Evolutionary conservation across 2,113 vertebrate genomes (phyloP).

Genomic region (Ophiodon elongatus): DNA sequence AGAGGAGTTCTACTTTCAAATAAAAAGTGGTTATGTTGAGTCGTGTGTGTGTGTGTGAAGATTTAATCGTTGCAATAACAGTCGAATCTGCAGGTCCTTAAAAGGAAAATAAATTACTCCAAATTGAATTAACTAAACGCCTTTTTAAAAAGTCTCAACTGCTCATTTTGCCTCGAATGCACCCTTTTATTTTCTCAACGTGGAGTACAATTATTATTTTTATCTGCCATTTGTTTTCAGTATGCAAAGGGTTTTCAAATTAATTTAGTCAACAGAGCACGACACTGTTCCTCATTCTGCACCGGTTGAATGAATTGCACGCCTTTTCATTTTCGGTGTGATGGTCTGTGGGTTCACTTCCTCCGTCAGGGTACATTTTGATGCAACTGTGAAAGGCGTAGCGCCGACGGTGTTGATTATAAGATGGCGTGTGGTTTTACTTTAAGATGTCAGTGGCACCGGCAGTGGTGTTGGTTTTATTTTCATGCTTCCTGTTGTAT

Average conservation of each 20-base stretch:
- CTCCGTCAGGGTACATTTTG: background rate
- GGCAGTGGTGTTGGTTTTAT: conserved; percentile 9
- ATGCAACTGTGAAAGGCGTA: background rate
- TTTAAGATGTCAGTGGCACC: background rate
- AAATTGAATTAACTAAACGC: background rate
- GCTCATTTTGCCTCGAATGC: background rate
- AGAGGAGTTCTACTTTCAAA: too few relatives aligned
- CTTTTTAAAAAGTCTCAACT: background rate
- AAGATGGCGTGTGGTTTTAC: conserved; percentile 38
- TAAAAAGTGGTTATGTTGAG: too few relatives aligned
- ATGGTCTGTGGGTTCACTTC: background rate
- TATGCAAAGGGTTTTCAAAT: background rate
- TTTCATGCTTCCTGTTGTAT: conserved; percentile 52
- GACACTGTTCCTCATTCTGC: background rate
- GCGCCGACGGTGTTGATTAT: background rate
- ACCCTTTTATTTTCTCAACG: background rate
- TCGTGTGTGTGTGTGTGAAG: too few relatives aligned
- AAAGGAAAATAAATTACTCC: background rate
- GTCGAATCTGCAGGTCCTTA: background rate
- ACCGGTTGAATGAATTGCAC: background rate
- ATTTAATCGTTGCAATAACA: background rate
- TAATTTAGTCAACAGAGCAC: background rate
- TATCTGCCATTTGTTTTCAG: background rate
- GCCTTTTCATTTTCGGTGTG: background rate
- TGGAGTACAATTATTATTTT: background rate